phyloP scores from a whole-genome alignment of 2,113 vertebrate genomes.

The Poicephalus gulielmi region DNA sequence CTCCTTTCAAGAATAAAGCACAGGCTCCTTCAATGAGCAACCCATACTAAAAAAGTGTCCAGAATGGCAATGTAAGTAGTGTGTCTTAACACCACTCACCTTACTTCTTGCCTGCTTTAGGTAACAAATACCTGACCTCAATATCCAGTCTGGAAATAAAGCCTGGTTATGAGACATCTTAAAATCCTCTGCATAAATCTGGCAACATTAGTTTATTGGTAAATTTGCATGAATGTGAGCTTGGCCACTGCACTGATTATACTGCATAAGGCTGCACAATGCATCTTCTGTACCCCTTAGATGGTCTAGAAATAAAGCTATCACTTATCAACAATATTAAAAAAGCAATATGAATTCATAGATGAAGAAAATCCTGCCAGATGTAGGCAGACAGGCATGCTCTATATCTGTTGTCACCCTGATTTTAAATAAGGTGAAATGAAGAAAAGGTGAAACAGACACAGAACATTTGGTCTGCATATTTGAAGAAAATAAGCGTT shows the following conservation, averaged over 20 bases:
- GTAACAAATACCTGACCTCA: background rate
- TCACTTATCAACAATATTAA: constrained; percentile 8
- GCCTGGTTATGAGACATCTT: background rate
- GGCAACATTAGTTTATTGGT: background rate
- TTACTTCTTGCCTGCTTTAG: background rate
- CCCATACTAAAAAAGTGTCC: background rate
- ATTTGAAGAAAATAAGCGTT: background rate
- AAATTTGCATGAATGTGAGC: background rate
- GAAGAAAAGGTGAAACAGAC: constrained; percentile 37
- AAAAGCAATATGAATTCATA: constrained; percentile 23
- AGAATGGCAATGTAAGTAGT: background rate
- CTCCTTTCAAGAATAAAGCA: background rate
- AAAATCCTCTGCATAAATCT: background rate
- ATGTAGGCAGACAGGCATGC: background rate
- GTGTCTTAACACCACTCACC: background rate
- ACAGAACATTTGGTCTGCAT: constrained; percentile 40
- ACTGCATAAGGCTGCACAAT: background rate
- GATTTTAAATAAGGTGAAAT: constrained; percentile 43
- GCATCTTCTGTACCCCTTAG: background rate
- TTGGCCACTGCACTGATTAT: background rate
- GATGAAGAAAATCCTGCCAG: background rate
- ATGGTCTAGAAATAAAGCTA: constrained; percentile 3
- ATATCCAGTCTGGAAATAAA: background rate
- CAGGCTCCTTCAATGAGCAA: background rate
- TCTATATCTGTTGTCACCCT: background rate